A percentile compares a stretch with the other conserved stretches of the same genome.
phyloP scores from a whole-genome alignment of 2,113 vertebrate species.

The Oreotragus oreotragus region DNA sequence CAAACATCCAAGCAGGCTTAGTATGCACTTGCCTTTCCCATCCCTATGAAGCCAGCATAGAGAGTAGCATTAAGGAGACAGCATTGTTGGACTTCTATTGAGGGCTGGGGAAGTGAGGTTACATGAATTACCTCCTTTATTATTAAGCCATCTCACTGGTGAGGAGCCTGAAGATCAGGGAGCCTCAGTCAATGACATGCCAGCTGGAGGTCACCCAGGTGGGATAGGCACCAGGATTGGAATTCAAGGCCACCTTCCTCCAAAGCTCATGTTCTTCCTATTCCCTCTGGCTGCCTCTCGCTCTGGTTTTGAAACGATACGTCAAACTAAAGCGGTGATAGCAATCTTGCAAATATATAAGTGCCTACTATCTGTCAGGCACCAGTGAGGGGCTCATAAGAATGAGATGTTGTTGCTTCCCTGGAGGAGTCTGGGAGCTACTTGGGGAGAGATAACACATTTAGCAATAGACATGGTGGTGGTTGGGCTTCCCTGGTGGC shows the following conservation, averaged over 20 bases:
- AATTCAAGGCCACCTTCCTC: background rate
- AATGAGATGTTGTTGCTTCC: background rate
- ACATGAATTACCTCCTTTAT: background rate
- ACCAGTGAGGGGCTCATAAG: background rate
- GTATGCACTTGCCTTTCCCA: background rate
- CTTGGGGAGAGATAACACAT: background rate
- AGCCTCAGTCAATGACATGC: background rate
- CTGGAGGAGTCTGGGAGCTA: background rate
- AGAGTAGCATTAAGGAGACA: background rate
- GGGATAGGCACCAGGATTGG: background rate
- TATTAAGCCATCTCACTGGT: background rate
- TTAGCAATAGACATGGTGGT: background rate
- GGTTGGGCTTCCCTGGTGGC: background rate
- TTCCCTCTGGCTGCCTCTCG: background rate
- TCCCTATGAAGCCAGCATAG: background rate
- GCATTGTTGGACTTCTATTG: background rate
- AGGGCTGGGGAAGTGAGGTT: background rate
- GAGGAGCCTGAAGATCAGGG: background rate
- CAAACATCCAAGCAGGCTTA: background rate
- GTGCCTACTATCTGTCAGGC: background rate
- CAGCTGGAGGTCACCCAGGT: background rate
- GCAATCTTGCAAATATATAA: background rate
- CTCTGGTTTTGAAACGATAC: constrained; percentile 18
- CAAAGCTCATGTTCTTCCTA: background rate
- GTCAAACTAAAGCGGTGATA: background rate